These are phyloP conservation scores for Kryptolebias marmoratus DNA, from an alignment of 2,113 vertebrate species.

Conservation along the genomic window DNA sequence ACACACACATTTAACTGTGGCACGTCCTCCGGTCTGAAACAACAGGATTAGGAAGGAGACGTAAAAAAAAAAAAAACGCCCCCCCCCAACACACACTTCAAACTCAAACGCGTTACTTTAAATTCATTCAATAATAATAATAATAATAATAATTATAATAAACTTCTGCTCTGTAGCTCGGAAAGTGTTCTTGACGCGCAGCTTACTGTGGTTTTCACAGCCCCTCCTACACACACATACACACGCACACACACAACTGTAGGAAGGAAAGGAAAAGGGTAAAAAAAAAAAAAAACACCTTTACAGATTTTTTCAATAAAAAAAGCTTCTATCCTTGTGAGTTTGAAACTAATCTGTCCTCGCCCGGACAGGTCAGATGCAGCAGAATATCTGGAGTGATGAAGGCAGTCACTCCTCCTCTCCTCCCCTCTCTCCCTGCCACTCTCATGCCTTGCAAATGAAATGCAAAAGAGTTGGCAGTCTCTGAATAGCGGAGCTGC, in stretches of 20 bases:
- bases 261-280: constrained; percentile 21
- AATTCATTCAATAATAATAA: constrained; percentile 4
- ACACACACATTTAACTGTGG: constrained; percentile 49
- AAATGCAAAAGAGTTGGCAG: constrained; percentile 81
- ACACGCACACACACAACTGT: constrained; percentile 36
- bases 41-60: constrained; percentile 68
- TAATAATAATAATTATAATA: not conserved
- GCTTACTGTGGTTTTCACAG: constrained; percentile 44
- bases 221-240: not conserved
- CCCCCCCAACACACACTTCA: constrained; percentile 3
- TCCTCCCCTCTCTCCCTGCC: constrained; percentile 43
- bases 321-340: no score
- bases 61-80: not conserved
- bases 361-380: no score
- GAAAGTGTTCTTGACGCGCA: constrained; percentile 34
- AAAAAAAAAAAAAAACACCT: constrained; percentile 10
- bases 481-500: constrained; percentile 69
- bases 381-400: no score
- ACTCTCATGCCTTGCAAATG: constrained; percentile 71
- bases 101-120: not conserved
- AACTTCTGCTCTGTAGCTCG: constrained; percentile 45
- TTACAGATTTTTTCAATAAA: not conserved
- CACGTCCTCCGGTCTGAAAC: constrained; percentile 69
- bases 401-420: constrained; percentile 20
- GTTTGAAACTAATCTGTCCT: no score